Base-by-base conservation (phyloP, 2,888 invertebrate species). In the Thumatha senex region DNA sequence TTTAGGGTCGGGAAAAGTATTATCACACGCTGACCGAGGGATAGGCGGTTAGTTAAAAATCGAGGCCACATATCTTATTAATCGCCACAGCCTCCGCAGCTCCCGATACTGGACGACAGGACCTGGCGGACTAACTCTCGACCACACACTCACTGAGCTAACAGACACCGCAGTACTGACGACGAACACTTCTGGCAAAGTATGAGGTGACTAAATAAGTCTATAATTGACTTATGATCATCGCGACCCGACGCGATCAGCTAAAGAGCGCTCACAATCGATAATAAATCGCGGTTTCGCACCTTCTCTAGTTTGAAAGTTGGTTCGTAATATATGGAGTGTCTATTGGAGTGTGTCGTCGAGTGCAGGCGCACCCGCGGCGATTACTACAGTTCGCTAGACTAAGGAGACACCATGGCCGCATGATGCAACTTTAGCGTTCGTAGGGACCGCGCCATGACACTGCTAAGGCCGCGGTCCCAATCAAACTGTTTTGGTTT, bases 321-420 rank as follows among this genome's bases (percentile, higher is more conserved):
- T 24, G 18, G 18, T 24, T 24, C 18, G 2, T 5, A 24, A 24
- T 4, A 4, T 4, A 24, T 24, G 18, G 5, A 5, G 18, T 24
- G 18, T 24, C 18, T 24, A 5, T 24, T 4, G 18, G 18, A 24
- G 18, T 5, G 18, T 24, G 18, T 2, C 18, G 18, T 43, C 40
- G 36, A 42, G 11, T 68, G 46, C 24, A 70, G 76, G 78, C 78
- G 75, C 56, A 78, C 74, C 56, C 70, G 68, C 81, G 82, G 81
- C 86, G 84, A 80, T 78, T 76, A 72, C 70, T 65, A 70, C 70
- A 58, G 72, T 63, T 70, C 64, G 72, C 79, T 84, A 82, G 75
- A 70, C 82, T 86, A 86, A 80, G 58, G 81, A 77, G 75, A 82
- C 89, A 89, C 76, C 90, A 90, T 90, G 90, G 90, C 90, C 90